Evolutionary conservation across 2,888 invertebrate species (phyloP).

Genomic region (Noctua comes): DNA sequence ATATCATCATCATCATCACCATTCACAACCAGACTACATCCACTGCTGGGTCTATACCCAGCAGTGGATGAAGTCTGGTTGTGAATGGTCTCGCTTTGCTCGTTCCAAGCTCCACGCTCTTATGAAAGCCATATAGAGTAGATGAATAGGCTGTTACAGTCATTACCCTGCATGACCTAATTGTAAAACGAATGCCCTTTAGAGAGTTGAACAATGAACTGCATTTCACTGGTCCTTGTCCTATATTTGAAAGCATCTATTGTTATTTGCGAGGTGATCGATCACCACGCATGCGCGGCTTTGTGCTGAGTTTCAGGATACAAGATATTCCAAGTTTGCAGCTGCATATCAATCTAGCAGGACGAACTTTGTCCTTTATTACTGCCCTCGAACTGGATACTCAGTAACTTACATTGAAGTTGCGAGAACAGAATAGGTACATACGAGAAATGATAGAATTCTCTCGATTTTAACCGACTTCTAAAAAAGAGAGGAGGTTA

Average conservation of each 20-base stretch:
- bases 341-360: neutral
- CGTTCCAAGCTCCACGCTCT: too few relatives aligned
- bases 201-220: constrained; percentile 9
- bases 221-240: constrained; percentile 8
- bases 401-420: neutral
- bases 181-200: constrained; percentile 1
- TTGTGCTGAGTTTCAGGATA: constrained; percentile 7
- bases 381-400: neutral
- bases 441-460: neutral
- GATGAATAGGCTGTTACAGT: neutral
- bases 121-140: neutral
- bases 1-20: neutral
- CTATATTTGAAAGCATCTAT: constrained; percentile 32
- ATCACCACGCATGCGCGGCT: constrained; percentile 41
- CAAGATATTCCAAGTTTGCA: constrained; percentile 27
- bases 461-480: neutral
- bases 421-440: neutral
- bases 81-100: too few relatives aligned
- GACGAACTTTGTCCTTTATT: neutral
- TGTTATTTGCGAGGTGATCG: constrained; percentile 36
- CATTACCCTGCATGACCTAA: neutral
- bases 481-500: too few relatives aligned
- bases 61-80: too few relatives aligned
- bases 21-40: too few relatives aligned
- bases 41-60: too few relatives aligned